phyloP scores from a whole-genome alignment of 1,140 invertebrate genomes.

The Archegozetes longisetosus region DNA sequence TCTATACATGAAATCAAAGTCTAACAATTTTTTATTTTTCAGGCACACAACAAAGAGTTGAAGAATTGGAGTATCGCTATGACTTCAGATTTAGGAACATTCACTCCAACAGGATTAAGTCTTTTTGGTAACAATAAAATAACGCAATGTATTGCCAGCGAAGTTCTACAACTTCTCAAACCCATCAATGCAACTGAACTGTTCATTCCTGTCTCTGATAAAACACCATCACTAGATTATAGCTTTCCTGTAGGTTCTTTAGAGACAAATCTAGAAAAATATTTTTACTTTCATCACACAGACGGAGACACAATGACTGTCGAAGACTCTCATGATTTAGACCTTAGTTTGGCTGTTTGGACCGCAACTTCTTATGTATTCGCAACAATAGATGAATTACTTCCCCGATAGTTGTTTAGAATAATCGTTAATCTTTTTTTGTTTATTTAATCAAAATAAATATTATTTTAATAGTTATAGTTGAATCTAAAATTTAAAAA shows the following conservation, averaged over 20 bases:
- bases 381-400: constrained; percentile 48
- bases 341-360: constrained; percentile 53
- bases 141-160: constrained; percentile 16
- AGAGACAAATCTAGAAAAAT: constrained; percentile 47
- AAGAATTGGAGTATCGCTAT: constrained; percentile 50
- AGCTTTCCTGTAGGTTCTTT: constrained; percentile 51
- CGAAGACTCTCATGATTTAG: constrained; percentile 44
- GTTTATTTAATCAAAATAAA: too few relatives aligned
- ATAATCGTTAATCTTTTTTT: too few relatives aligned
- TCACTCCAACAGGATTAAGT: constrained; percentile 46
- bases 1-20: too few relatives aligned
- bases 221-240: constrained; percentile 38
- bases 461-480: too few relatives aligned
- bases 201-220: constrained; percentile 39
- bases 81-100: constrained; percentile 70
- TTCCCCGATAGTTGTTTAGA: too few relatives aligned
- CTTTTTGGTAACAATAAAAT: constrained; percentile 35
- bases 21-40: neutral
- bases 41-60: constrained; percentile 40
- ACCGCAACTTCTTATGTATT: constrained; percentile 52
- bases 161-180: constrained; percentile 19
- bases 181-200: constrained; percentile 38
- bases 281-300: constrained; percentile 68
- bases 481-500: too few relatives aligned
- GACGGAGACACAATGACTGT: constrained; percentile 59